phyloP scores from a whole-genome alignment of 2,113 vertebrate genomes.

The Hippolais icterina region DNA sequence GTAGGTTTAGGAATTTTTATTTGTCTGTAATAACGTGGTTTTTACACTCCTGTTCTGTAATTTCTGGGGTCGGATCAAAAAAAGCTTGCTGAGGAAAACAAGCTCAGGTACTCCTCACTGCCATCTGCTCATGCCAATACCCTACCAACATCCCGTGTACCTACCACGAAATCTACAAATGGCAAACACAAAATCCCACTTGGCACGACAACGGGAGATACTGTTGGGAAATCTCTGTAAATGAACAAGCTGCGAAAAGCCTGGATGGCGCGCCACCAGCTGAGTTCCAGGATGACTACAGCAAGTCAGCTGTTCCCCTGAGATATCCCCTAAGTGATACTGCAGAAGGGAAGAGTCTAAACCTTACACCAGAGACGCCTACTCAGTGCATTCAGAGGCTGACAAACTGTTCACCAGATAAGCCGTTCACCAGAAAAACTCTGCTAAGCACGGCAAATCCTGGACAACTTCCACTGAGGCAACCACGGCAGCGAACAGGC shows the following conservation, averaged over 20 bases:
- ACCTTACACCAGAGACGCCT: not conserved
- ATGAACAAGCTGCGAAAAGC: not conserved
- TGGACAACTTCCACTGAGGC: not conserved
- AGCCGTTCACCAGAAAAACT: not conserved
- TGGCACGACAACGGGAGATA: not conserved
- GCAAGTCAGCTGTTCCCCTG: not conserved
- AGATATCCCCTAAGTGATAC: accelerated
- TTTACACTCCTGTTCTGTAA: slow-evolving; percentile 15
- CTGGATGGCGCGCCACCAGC: not conserved
- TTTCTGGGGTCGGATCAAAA: not conserved
- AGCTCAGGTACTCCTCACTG: not conserved
- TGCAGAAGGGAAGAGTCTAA: too few species aligned
- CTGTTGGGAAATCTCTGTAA: not conserved
- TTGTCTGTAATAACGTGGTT: not conserved
- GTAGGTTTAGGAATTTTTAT: not conserved
- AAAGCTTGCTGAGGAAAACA: not conserved
- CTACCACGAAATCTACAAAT: not conserved
- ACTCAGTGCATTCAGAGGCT: not conserved
- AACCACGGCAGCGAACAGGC: accelerated
- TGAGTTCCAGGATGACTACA: not conserved
- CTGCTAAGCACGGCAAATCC: not conserved
- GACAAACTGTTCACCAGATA: not conserved
- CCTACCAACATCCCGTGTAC: accelerated
- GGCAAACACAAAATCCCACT: not conserved
- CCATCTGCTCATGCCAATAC: not conserved